Percentiles rank a stretch among this genome's conserved stretches.
Conservation (phyloP, 2,888 invertebrate genomes). For the Electrophaes corylata region DNA sequence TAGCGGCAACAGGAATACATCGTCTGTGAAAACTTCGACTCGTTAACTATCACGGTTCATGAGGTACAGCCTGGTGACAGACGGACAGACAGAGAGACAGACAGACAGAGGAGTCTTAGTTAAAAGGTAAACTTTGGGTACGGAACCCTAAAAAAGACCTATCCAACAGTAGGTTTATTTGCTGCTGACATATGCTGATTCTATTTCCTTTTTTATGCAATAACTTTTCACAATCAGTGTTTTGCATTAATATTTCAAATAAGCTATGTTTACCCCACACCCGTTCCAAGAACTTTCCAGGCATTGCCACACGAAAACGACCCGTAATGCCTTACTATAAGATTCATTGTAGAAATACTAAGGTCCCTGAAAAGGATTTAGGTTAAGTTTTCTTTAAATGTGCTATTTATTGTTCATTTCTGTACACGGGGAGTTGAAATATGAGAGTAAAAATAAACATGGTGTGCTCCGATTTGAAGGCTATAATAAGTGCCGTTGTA, state of each 20-base stretch:
- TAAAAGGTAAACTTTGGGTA: no score
- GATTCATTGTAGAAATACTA: slow-evolving; percentile 36
- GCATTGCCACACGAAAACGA: slow-evolving; percentile 41
- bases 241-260: slow-evolving; percentile 15
- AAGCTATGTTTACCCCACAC: slow-evolving; percentile 30
- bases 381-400: slow-evolving; percentile 38
- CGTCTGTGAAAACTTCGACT: no score
- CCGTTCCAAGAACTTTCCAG: slow-evolving; percentile 36
- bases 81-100: no score
- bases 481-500: no score
- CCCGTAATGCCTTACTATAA: slow-evolving; percentile 41
- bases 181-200: no score
- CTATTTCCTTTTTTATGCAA: neutral
- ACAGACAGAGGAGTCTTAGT: no score
- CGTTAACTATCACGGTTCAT: no score
- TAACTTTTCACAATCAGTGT: neutral
- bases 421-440: slow-evolving; percentile 25
- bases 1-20: no score
- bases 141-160: no score
- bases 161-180: no score
- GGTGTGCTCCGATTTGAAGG: neutral
- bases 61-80: no score
- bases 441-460: neutral
- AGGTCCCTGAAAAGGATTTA: slow-evolving; percentile 42
- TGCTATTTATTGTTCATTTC: slow-evolving; percentile 36